Evolutionary conservation across 2,888 invertebrate genomes (phyloP), one percentile per base, ranked within the genome.

Genomic region (Ischnus inquisitorius): DNA sequence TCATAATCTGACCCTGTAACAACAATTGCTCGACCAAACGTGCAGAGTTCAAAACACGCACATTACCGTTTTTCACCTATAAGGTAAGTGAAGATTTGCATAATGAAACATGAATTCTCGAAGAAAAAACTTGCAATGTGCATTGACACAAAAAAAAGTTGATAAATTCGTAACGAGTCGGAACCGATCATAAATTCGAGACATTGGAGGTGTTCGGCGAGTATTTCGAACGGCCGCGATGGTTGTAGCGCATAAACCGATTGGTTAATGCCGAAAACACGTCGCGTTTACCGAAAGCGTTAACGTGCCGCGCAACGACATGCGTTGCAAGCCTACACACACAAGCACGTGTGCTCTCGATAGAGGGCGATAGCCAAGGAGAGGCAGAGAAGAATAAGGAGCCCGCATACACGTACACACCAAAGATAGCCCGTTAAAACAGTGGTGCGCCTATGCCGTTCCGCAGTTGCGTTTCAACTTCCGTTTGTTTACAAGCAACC

Each of bases 401-500:
- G n/a, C n/a, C n/a, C 67, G 34, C 54, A 19, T 48, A 22, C 25
- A 19, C 4, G 22, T 51, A 22, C n/a, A 22, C 34, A 1, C 14
- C 3, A 19, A 19, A 54, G 19, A 34, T 0, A n/a, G 14, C 22
- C 69, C 41, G 39, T 51, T 54, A 34, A 69, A 54, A 48, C 22
- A 16, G 46, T 51, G 28, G 62, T 39, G 54, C 69, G 72, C 25
- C 16, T 57, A 19, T 46, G 41, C 62, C 68, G 68, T 75, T 51
- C 8, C 68, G 28, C 16, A n/a, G 41, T 68, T 69, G n/a, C 57
- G 39, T 71, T 57, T 65, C 57, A 57, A 76, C 41, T 79, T 75
- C 75, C 79, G 75, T 62, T 79, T 78, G 78, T 69, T 74, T 78
- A 48, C 57, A 71, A 79, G 69, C 74, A 5, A 39, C 60, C 19